These are phyloP conservation scores for Eristalis pertinax DNA, from an alignment of 2,888 invertebrate species.

Conservation along the genomic window DNA sequence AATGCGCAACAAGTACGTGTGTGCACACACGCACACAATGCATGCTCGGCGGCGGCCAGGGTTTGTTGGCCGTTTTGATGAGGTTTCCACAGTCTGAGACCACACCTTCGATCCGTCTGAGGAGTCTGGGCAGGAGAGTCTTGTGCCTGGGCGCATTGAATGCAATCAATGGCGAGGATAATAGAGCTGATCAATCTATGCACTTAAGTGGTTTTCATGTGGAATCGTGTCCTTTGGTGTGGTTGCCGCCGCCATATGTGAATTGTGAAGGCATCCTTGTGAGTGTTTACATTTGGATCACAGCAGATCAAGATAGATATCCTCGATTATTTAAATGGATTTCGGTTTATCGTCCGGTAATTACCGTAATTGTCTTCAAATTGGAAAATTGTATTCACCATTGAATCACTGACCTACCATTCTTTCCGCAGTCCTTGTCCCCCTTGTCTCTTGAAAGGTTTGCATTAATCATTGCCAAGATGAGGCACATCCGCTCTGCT, in stretches of 20 bases:
- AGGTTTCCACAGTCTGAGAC: slow-evolving; percentile 34
- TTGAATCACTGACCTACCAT: neutral
- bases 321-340: slow-evolving; percentile 50
- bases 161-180: slow-evolving; percentile 3
- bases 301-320: slow-evolving; percentile 11
- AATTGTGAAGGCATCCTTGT: neutral
- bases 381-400: slow-evolving; percentile 36
- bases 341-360: slow-evolving; percentile 53
- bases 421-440: slow-evolving; percentile 10
- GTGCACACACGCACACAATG: too few species aligned
- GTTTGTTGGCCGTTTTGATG: slow-evolving; percentile 42
- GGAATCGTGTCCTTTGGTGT: slow-evolving; percentile 34
- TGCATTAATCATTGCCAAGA: slow-evolving; percentile 38
- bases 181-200: neutral
- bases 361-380: slow-evolving; percentile 59
- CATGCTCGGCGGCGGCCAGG: neutral
- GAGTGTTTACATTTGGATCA: neutral
- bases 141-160: neutral
- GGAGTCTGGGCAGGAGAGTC: neutral
- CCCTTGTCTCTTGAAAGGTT: neutral
- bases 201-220: slow-evolving; percentile 30
- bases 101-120: neutral
- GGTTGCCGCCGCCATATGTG: slow-evolving; percentile 7
- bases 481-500: neutral
- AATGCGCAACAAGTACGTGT: slow-evolving; percentile 53